Base-by-base conservation (phyloP, 2,113 vertebrate genomes). In the Neodon shergylaensis region DNA sequence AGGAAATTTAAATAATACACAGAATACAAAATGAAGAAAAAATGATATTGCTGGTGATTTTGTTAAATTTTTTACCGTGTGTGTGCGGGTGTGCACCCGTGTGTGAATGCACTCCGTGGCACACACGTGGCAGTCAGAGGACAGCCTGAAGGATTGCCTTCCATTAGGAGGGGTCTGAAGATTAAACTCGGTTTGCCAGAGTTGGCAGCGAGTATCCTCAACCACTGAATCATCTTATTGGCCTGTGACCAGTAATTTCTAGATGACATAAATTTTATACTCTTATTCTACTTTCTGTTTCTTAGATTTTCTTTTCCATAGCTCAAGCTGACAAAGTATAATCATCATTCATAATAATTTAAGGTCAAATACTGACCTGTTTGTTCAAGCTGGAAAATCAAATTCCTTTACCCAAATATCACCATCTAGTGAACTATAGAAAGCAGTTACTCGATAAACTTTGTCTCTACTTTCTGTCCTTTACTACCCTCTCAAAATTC, bases 401-500 rank as follows among this genome's bases (percentile, higher is more conserved):
- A 92, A 94, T 93, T 94, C 70, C 13, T 97, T 74, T 89, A 54
- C 74, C 91, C 78, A 86, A 91, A 96, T 73, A 95, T 63, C 36
- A 33, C 22, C n/a, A 74, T 33, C 31, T 3, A 76, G 28, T 47
- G 8, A 31, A 90, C 49, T 73, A 73, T 9, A 86, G 14, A 78
- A 82, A 93, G 44, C 78, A 94, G 39, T 14, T 90, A 78, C 70
- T 91, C 65, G 49, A 78, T 72, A 61, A 76, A 73, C 66, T 92
- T 88, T 83, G 14, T 36, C 58, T 83, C 28, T 68, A 54, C 68
- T 58, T 28, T 84, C 39, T 36, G 6, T 72, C n/a, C 44, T 93
- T 63, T 79, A 26, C 26, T 17, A 70, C 1, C 6, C 12, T 90
- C 82, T 93, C 24, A 73, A 85, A 92, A 85, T 58, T 92, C 83